A percentile compares a stretch with the other conserved stretches of the same genome.
Evolutionary conservation across 2,797 vertebrate genomes (phyloP).

Genomic region (Onychomys arenicola): DNA sequence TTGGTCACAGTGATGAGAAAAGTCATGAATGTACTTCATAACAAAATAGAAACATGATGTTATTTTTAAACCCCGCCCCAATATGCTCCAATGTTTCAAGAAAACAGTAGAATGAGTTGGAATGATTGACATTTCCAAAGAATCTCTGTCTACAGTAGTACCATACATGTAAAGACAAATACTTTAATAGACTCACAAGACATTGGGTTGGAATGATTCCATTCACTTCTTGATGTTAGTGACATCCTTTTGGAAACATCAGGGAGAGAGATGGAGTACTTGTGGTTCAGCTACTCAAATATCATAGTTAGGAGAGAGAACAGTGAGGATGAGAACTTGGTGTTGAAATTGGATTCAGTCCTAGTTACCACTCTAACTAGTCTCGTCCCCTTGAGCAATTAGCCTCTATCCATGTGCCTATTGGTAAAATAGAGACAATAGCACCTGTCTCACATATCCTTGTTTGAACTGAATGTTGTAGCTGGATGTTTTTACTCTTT

Average conservation of each 20-base stretch:
- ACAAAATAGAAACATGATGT: neutral
- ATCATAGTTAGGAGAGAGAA: neutral
- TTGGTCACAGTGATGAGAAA: neutral
- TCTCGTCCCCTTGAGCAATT: neutral
- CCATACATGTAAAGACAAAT: neutral
- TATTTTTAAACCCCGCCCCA: neutral
- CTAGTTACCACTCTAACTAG: neutral
- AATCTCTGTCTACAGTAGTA: neutral
- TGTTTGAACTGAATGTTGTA: neutral
- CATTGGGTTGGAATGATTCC: neutral
- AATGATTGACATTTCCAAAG: neutral
- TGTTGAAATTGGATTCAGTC: neutral
- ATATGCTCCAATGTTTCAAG: neutral
- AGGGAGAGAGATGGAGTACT: neutral
- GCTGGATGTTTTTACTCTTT: too few species aligned
- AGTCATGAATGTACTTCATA: neutral
- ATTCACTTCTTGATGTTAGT: neutral
- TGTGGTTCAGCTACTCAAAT: neutral
- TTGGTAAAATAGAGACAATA: neutral
- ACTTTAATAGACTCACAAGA: neutral
- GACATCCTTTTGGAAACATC: neutral
- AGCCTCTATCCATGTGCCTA: neutral
- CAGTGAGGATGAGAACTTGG: neutral
- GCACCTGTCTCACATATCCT: neutral
- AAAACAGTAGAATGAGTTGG: slow-evolving; percentile 17